Evolutionary conservation across 2,888 invertebrate species (phyloP), one percentile per base, ranked within the genome.

Genomic region (Bellardia bayeri): DNA sequence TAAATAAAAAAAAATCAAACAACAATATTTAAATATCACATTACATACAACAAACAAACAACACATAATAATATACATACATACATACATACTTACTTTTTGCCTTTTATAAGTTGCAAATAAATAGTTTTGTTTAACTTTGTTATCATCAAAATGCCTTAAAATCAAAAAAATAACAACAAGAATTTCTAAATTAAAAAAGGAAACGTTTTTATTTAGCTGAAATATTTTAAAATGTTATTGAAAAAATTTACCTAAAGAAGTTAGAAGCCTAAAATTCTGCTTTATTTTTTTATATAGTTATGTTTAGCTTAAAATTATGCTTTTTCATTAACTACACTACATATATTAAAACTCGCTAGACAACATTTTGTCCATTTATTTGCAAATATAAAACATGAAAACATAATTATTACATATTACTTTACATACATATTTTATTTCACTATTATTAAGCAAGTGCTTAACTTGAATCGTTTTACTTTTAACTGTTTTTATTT

Each of bases 121-220:
- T 45, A 87, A 84, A 68, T 82, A 66, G 61, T 87, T 85, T 82
- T 63, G 63, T 82, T 85, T 78, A 82, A 83, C 66, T 87, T 83
- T 87, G 87, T 87, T 85, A 74, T 71, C 76, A 87, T 87, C 75
- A 85, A 69, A 87, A 82, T 87, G 87, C 87, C 87, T 87, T 87
- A 85, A 84, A 82, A 78, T 63, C 49, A 68, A 80, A 80, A 74
- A 63, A 71, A 30, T 51, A 16, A 40, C 16, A 16, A 42, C 71
- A 66, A 49, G n/a, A 75, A 40, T 71, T 75, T 78, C 80, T 74
- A 63, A 80, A 23, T 23, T 23, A 71, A 61, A 51, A n/a, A 79
- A 78, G 14, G 2, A 51, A 13, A 69, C 49, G 54, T 72, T 85
- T 79, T 84, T 72, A 75, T 85, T 74, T 80, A 85, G 75, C 75